Base-by-base conservation (phyloP, 2,113 vertebrate genomes). In the Neolamprologus kungweensis region DNA sequence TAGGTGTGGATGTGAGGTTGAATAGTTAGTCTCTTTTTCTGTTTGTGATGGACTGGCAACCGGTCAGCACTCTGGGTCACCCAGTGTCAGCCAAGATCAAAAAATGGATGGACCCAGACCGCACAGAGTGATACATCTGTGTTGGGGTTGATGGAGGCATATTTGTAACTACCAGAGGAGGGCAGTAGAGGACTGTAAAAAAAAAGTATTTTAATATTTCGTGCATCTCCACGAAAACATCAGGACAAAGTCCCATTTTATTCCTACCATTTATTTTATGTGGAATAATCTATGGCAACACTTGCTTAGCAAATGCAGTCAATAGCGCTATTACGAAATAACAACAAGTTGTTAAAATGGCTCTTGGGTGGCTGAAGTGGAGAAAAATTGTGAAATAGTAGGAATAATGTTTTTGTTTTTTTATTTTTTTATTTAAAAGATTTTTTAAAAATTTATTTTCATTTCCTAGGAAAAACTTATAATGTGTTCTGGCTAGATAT, bases 101-200 rank as follows among this genome's bases (percentile, higher is more conserved):
- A 75, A 75, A 47, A 28, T 47, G 71, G 71, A 47, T 47, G 9
- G 58, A 63, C 9, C 16, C 58, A 63, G 28, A 35, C 28, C 0
- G 6, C 23, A 19, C 45, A 31, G n/a, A 26, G 9, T 81, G 14
- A 57, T n/a, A 50, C 17, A 33, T n/a, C 21, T 51, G 21, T 57
- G 51, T 16, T 45, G 47, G 16, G 54, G 16, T 26, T 57, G 33
- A 57, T 12, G 10, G 6, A 35, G 10, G 16, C 35, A 51, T 21
- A 33, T 85, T 68, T 28, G n/a, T 16, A 31, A 23, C 7, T 7
- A 75, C 89, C 94, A 92, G 88, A 80, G 35, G 92, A 31, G 92
- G 94, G 93, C 84, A 81, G 45, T 88, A 92, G 87, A 90, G 57
- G 75, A 88, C 81, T 58, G 85, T 28, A 75, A 28, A 17, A 68